Evolutionary conservation across 2,888 invertebrate species (phyloP).

Genomic region (Luperina testacea): DNA sequence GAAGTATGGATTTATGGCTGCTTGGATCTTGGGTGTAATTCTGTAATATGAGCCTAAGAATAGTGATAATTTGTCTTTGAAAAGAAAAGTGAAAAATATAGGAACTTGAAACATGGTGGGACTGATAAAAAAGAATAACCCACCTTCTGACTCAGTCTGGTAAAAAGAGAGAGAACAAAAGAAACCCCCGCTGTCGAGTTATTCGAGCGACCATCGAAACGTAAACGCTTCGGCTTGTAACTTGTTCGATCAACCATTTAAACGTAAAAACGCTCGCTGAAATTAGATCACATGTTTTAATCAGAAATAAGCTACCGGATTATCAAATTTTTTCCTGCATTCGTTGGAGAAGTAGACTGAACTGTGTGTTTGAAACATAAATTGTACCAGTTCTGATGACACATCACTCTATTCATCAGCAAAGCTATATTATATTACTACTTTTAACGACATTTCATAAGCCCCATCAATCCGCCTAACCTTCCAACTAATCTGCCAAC

Average conservation of each 20-base stretch:
- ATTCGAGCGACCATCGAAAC: not conserved
- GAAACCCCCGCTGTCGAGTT: not conserved
- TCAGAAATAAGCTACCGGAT: constrained; percentile 36
- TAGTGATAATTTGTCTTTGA: not conserved
- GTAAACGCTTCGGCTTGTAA: not conserved
- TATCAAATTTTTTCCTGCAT: constrained; percentile 16
- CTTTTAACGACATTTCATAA: not conserved
- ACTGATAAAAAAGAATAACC: not conserved
- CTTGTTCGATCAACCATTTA: constrained; percentile 14
- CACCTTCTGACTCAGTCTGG: not conserved
- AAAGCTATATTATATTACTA: not conserved
- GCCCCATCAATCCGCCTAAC: not conserved
- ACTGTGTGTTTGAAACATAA: not conserved
- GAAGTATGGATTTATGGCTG: not conserved
- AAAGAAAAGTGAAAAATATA: not conserved
- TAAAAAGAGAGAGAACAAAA: not conserved
- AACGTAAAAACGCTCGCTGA: constrained; percentile 54
- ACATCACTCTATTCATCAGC: not conserved
- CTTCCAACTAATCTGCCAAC: not conserved
- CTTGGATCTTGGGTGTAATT: not conserved
- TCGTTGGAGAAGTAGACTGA: not conserved
- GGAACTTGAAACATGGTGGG: not conserved
- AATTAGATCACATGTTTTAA: constrained; percentile 60
- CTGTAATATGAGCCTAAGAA: not conserved
- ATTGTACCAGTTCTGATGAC: not conserved